phyloP scores from a whole-genome alignment of 2,797 vertebrate species.

The Calcarius lapponicus region DNA sequence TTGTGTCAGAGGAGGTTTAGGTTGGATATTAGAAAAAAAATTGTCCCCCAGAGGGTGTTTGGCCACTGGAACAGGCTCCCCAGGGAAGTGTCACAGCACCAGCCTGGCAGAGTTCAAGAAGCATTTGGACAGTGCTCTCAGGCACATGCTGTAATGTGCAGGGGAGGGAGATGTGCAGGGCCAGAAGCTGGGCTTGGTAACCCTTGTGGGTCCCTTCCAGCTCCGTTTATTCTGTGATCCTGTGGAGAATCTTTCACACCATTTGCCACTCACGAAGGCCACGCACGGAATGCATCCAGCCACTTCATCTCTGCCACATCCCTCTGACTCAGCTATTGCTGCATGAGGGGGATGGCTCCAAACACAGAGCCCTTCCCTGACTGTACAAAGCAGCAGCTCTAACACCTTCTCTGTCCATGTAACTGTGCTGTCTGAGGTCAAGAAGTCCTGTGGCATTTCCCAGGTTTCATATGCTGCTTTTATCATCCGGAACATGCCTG shows the following conservation, averaged over 20 bases:
- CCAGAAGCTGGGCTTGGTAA: neutral
- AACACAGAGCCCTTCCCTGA: accelerated
- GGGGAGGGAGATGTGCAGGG: too few species aligned
- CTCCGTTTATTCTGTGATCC: neutral
- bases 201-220: neutral
- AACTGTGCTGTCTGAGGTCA: neutral
- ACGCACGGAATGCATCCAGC: neutral
- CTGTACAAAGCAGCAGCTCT: neutral
- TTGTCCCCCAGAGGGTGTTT: neutral
- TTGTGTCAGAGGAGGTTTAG: accelerated
- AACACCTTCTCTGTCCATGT: neutral
- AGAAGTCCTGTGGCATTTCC: neutral
- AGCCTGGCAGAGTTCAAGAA: neutral
- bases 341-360: neutral
- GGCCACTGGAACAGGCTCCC: neutral
- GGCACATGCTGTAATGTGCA: too few species aligned
- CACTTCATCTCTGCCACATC: neutral
- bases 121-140: accelerated
- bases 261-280: neutral
- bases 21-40: neutral
- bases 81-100: neutral
- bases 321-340: neutral
- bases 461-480: neutral
- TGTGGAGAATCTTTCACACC: neutral
- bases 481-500: neutral